Base-by-base conservation (phyloP, 2,797 vertebrate genomes). In the Lithobates pipiens region DNA sequence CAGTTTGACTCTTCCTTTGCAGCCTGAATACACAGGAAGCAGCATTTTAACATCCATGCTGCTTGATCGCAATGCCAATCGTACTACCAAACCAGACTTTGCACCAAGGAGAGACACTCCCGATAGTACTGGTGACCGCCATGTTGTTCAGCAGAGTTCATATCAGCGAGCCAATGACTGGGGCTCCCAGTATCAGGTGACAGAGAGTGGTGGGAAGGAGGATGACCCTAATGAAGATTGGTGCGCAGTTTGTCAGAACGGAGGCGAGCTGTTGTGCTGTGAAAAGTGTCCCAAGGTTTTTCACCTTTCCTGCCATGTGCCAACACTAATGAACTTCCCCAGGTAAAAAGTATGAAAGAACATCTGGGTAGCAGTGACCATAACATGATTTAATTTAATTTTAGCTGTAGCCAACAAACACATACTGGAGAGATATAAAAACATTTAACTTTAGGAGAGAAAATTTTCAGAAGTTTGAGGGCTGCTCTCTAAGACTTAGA, bases 231-330 rank as follows among this genome's bases (percentile, higher is more conserved):
- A 96, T 23, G 95, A 96, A 85, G 95, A 96, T 6, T 96, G 95
- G 95, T 96, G 95, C 85, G 95, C 95, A 3, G 95, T 96, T 0
- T 96, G 95, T 88, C 95, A 96, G 79, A 96, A 96, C 4, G 95
- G 95, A 86, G 95, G 95, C 50, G 94, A 96, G 2, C 93, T 96
- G 18, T 91, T 96, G 0, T 96, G 95, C 88, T 96, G 95, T 88
- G 95, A 95, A 61, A 95, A 94, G 81, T 96, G 95, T 85, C 95
- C 95, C 74, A 96, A 96, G 91, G 95, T 96, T 2, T 96, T 96
- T 88, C 95, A 96, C 50, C 93, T 96, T 32, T 92, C 94, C 71
- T 96, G 95, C 83, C 95, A 96, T 6, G 94, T 95, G 88, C 95
- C 95, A 82, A 91, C 93, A 0, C 0, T 96, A 89, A 93, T 92